Evolutionary conservation across 2,888 invertebrate species (phyloP), one percentile per base, ranked within the genome.

Genomic region (Nipponacmea schrenckii): DNA sequence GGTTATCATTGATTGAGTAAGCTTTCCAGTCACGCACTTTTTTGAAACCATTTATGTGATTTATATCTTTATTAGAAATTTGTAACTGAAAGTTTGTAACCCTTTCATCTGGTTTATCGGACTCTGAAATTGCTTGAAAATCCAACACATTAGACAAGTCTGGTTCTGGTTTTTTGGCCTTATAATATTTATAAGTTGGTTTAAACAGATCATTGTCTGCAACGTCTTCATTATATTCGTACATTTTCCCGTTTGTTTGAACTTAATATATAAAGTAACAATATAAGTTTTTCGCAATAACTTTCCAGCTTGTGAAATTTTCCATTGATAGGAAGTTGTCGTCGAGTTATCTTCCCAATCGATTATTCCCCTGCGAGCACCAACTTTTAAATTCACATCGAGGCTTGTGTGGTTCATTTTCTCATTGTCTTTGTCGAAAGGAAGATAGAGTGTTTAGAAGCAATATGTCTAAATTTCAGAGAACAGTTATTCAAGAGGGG

Each of bases 151-250:
- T 73, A 0, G 73, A 69, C 1, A 83, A 69, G 75, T 83, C 79
- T 17, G 83, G 79, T 8, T 80, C 74, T 48, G 78, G 81, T 68
- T 81, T 80, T 72, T 81, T 76, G 50, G 79, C 71, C 77, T 85
- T 86, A 62, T 80, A 84, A 48, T 70, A 70, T 70, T 87, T 87
- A 71, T 84, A 87, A 45, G 78, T 75, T 48, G 79, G 78, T 70
- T 81, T 83, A 72, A 86, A 85, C 45, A 75, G 64, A 74, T 86
- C 85, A 20, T 27, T 63, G 48, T 74, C 73, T 63, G 10, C 10
- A 24, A 12, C 15, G 14, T 56, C 24, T 10, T 24, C 24, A 24
- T 56, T 56, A 24, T 20, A 24, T 56, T 56, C 56, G 12, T 56
- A 56, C 56, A 56, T 56, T 56, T 14, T 56, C 10, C 39, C 10